Evolutionary conservation across 2,797 vertebrate species (phyloP), one percentile per base, ranked within the genome.

Genomic region (Semaprochilodus insignis): DNA sequence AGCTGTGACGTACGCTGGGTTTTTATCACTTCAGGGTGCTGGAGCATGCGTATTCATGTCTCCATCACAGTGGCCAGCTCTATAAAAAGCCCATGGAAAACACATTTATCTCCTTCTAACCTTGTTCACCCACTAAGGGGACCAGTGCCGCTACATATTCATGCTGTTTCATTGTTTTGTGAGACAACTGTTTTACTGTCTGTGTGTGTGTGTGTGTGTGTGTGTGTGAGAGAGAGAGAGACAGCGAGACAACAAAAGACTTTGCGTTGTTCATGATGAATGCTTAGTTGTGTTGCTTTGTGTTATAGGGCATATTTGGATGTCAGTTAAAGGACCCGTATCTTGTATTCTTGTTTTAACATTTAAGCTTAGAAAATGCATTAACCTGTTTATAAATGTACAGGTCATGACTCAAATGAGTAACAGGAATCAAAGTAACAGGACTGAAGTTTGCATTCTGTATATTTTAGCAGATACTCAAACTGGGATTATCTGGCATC

Each of bases 21-120:
- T 79, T 83, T 65, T 74, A 73, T 83, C 83, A 57, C 81, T 83
- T 83, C 73, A 71, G 74, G 83, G 78, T 85, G 63, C 77, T 73
- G 23, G 74, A 65, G 55, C 80, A 57, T 54, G 40, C 25, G 34
- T 60, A 54, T 31, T 34, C 72, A 27, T 81, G 48, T 81, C 72
- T 85, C 63, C 40, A 81, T 77, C 60, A 55, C 23, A 36, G 59
- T 44, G 74, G 67, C 40, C 48, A 40, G 74, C 59, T 44, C 66
- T 71, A 72, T 62, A 73, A 74, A 77, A 76, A 72, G 62, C 63
- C 21, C 48, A 62, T 72, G 63, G 79, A 81, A 83, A 86, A 82
- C 67, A 80, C 69, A 81, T 78, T 84, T 75, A 78, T 80, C 74
- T 83, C 85, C 75, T 82, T 75, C 85, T 77, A 73, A 76, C 57